phyloP scores from a whole-genome alignment of 1,140 invertebrate species.

The Drosophila nigrodunni region DNA sequence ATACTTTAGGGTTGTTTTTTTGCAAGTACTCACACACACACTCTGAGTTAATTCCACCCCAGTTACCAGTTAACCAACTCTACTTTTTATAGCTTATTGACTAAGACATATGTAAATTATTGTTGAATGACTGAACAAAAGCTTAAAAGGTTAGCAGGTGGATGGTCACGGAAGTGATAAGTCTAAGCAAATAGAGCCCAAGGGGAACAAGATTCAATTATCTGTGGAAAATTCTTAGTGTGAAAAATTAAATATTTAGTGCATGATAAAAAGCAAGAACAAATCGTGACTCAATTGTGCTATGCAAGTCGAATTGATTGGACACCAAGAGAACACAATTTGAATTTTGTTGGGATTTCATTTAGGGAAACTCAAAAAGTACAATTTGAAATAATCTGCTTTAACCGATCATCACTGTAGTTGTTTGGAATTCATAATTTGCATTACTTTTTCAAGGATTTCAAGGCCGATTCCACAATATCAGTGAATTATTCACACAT shows the following conservation, averaged over 20 bases:
- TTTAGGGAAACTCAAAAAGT: too few species aligned
- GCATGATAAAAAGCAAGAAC: slow-evolving; percentile 5
- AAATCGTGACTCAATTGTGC: slow-evolving; percentile 4
- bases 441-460: too few species aligned
- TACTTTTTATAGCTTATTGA: slow-evolving; percentile 30
- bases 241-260: slow-evolving; percentile 8
- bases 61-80: not conserved
- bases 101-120: slow-evolving; percentile 38
- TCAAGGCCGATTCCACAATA: too few species aligned
- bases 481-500: too few species aligned
- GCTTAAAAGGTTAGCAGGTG: slow-evolving; percentile 25
- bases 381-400: too few species aligned
- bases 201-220: slow-evolving; percentile 18
- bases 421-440: not conserved
- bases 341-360: not conserved
- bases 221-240: not conserved
- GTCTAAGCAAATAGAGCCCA: not conserved
- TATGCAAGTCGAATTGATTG: not conserved
- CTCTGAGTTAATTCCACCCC: not conserved
- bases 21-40: too few species aligned
- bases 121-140: slow-evolving; percentile 35
- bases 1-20: too few species aligned
- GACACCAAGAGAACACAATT: not conserved
- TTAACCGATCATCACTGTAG: not conserved
- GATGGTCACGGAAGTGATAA: slow-evolving; percentile 23